phyloP scores from a whole-genome alignment of 2,113 vertebrate genomes.

The Seriola aureovittata region DNA sequence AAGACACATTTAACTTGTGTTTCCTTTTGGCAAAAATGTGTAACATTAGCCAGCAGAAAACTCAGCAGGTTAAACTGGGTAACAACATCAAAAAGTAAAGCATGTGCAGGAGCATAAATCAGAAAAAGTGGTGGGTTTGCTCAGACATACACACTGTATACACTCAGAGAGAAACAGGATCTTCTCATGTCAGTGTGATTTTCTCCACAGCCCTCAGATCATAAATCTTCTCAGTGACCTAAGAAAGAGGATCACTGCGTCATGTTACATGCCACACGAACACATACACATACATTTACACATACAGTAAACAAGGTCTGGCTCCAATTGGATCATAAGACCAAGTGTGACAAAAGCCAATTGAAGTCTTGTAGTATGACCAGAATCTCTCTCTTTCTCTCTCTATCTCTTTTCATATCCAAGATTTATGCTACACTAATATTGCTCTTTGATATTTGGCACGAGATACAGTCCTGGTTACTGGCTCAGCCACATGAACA shows the following conservation, averaged over 20 bases:
- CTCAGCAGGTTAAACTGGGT: too few species aligned
- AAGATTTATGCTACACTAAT: constrained; percentile 29
- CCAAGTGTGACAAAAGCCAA: constrained; percentile 36
- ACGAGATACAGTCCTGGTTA: constrained; percentile 26
- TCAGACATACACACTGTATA: neutral
- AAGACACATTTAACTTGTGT: too few species aligned
- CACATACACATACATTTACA: neutral
- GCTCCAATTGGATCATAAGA: constrained; percentile 35
- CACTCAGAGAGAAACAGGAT: neutral
- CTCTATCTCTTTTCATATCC: constrained; percentile 35
- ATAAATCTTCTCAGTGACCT: constrained; percentile 42
- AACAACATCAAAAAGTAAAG: too few species aligned
- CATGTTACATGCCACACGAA: constrained; percentile 2
- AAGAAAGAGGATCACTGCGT: constrained; percentile 27
- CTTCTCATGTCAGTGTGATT: constrained; percentile 35
- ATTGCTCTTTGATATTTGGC: constrained; percentile 47
- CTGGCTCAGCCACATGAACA: neutral
- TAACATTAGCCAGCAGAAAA: too few species aligned
- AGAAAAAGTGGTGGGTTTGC: neutral
- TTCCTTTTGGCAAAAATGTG: too few species aligned
- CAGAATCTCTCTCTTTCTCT: neutral
- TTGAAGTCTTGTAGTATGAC: neutral
- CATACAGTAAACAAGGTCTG: constrained; percentile 26
- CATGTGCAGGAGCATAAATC: neutral
- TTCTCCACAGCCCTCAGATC: constrained; percentile 28